A percentile compares a stretch with the other conserved stretches of the same genome.
These are phyloP conservation scores for Arion vulgaris DNA, from an alignment of 1,140 invertebrate species.

Conservation along the genomic window DNA sequence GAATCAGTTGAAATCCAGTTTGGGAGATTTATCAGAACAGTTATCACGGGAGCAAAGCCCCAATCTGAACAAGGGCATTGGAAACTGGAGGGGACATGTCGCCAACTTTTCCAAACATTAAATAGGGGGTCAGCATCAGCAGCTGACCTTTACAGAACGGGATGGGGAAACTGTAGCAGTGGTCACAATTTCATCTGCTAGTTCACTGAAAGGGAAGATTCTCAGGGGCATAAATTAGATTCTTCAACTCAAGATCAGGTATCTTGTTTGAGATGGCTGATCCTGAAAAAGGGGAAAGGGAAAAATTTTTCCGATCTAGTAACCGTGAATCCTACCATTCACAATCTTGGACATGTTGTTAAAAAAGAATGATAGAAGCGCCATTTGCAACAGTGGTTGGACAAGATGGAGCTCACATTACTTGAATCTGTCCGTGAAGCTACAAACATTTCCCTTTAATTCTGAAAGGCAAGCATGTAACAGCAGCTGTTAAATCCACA, in stretches of 20 bases:
- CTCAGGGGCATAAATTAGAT: not conserved
- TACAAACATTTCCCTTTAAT: slow-evolving; percentile 24
- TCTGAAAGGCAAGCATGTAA: not conserved
- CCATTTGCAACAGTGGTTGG: slow-evolving; percentile 18
- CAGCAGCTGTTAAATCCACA: not conserved
- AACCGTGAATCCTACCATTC: not conserved
- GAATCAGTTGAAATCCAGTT: not conserved
- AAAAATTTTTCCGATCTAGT: not conserved
- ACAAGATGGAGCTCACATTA: slow-evolving; percentile 28
- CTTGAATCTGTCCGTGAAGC: slow-evolving; percentile 26
- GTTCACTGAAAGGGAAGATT: not conserved
- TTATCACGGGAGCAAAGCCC: not conserved
- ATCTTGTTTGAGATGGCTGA: not conserved
- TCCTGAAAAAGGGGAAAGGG: not conserved
- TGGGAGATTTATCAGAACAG: not conserved
- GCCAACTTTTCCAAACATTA: not conserved
- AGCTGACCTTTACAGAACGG: slow-evolving; percentile 22
- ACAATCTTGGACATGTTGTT: not conserved
- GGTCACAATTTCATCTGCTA: slow-evolving; percentile 4
- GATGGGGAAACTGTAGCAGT: slow-evolving; percentile 25
- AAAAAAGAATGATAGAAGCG: not conserved
- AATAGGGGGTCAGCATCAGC: slow-evolving; percentile 28
- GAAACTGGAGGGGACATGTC: not conserved
- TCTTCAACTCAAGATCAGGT: not conserved
- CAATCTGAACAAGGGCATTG: not conserved